These are phyloP conservation scores for Sebastes reedi DNA, from an alignment of 2,797 vertebrate species.

Conservation along the genomic window DNA sequence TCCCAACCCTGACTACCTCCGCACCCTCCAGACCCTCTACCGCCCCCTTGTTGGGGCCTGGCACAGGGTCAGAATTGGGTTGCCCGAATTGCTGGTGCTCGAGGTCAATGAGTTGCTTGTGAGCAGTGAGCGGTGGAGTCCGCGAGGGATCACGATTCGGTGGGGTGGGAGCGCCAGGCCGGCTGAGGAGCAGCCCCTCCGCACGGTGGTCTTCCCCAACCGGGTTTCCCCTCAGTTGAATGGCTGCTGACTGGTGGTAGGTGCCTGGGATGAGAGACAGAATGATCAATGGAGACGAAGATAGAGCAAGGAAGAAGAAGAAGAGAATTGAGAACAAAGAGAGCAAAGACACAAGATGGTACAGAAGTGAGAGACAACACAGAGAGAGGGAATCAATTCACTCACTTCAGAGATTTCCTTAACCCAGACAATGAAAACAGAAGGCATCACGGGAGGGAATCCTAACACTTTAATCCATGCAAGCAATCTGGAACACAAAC, in stretches of 20 bases:
- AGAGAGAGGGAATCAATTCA: constrained; percentile 33
- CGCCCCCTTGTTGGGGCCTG: constrained; percentile 66
- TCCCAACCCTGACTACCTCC: constrained; percentile 61
- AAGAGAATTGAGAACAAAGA: constrained; percentile 2
- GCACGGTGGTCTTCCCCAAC: constrained; percentile 21
- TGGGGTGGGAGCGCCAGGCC: not conserved
- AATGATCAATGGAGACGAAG: constrained; percentile 6
- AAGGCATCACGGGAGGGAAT: constrained; percentile 28
- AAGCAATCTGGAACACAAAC: constrained; percentile 25
- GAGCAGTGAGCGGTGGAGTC: constrained; percentile 51
- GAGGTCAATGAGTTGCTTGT: constrained; percentile 64
- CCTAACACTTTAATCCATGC: constrained; percentile 41
- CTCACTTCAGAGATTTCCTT: constrained; percentile 42
- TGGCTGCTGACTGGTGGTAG: constrained; percentile 55
- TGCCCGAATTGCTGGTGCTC: constrained; percentile 42
- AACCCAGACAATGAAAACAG: constrained; percentile 50
- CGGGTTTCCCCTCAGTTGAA: constrained; percentile 47
- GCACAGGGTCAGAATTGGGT: constrained; percentile 19
- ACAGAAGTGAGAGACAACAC: constrained; percentile 11
- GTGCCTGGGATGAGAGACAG: constrained; percentile 48
- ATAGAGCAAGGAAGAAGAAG: not conserved
- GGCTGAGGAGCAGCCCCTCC: constrained; percentile 10
- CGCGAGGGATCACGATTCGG: constrained; percentile 23
- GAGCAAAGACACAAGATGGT: not conserved
- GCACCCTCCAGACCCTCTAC: constrained; percentile 75